A percentile compares a stretch with the other conserved stretches of the same genome.
Evolutionary conservation across 2,113 vertebrate species (phyloP).

Genomic region (Parotia lawesii): DNA sequence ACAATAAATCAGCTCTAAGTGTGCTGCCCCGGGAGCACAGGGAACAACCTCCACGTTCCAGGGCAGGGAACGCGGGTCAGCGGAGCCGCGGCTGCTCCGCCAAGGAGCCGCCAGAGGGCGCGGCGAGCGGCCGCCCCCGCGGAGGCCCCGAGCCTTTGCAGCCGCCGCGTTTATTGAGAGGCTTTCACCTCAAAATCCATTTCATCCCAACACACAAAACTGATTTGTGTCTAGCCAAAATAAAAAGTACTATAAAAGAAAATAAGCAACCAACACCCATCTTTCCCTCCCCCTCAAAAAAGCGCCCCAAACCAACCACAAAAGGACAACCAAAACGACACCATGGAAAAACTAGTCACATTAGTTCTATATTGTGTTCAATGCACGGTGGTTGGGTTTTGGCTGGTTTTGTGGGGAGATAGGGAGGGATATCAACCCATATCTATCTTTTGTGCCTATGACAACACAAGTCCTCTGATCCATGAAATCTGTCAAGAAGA

Average conservation of each 20-base stretch:
- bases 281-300: not conserved
- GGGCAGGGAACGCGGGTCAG: not conserved
- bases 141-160: not conserved
- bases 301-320: not conserved
- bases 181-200: not conserved
- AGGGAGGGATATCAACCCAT: not conserved
- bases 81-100: not conserved
- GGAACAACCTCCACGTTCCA: not conserved
- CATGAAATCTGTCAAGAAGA: not conserved
- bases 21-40: accelerated
- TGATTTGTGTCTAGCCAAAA: not conserved
- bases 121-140: not conserved
- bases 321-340: not conserved
- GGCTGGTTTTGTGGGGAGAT: not conserved
- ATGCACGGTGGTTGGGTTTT: not conserved
- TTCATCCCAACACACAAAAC: not conserved
- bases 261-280: not conserved
- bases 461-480: not conserved
- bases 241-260: not conserved
- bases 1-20: not conserved
- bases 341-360: not conserved
- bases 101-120: not conserved
- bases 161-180: accelerated
- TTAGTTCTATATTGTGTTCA: not conserved
- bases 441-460: not conserved